Percentiles rank a stretch among this genome's conserved stretches.
Conservation (phyloP, 1,140 invertebrate species). For the Gerris buenoi region DNA sequence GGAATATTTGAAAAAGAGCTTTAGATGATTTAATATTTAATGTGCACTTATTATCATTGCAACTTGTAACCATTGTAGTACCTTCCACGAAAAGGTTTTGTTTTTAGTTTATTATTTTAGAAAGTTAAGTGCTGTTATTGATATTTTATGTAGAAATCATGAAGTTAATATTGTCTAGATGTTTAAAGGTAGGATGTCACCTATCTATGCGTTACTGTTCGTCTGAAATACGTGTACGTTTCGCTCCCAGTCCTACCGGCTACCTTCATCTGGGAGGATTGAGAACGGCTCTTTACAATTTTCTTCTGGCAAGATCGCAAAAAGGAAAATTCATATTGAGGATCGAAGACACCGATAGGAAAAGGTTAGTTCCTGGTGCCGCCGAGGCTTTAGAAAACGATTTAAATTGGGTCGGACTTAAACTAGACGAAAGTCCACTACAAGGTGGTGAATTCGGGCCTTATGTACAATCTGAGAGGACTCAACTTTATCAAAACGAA, state of each 20-base stretch:
- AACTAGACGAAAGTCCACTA: constrained; percentile 68
- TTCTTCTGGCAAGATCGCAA: constrained; percentile 69
- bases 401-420: constrained; percentile 70
- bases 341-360: constrained; percentile 94
- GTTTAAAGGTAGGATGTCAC: no score
- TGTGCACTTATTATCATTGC: no score
- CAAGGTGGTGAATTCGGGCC: constrained; percentile 28
- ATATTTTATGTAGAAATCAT: no score
- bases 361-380: constrained; percentile 58
- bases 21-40: no score
- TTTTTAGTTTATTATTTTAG: no score
- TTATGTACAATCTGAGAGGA: not conserved
- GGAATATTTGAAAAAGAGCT: no score
- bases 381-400: constrained; percentile 57
- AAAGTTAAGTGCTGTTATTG: no score
- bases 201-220: no score
- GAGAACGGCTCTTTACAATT: constrained; percentile 92
- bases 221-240: not conserved
- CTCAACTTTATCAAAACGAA: not conserved
- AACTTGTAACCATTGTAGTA: no score
- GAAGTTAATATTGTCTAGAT: no score
- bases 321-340: constrained; percentile 74
- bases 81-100: no score
- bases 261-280: constrained; percentile 81
- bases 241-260: constrained; percentile 33